Evolutionary conservation across 2,797 vertebrate species (phyloP).

Genomic region (Scolopax bukidnonensis): DNA sequence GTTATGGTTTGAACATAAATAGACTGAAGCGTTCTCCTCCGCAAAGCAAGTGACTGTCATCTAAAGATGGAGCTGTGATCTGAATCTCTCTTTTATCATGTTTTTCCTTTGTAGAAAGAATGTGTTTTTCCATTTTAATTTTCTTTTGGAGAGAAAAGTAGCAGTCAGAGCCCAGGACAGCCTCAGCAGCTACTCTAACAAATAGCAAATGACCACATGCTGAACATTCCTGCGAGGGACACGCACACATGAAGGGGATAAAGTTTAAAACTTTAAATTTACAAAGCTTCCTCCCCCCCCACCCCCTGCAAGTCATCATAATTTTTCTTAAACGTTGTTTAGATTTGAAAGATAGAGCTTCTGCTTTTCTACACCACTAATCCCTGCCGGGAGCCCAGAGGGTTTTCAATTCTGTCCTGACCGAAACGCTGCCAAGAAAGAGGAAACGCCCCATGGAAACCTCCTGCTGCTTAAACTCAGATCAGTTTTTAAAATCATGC

Average conservation of each 20-base stretch:
- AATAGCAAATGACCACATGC: not conserved
- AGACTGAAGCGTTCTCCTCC: not conserved
- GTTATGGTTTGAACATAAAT: constrained; percentile 36
- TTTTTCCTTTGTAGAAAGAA: constrained; percentile 1
- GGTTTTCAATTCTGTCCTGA: not conserved
- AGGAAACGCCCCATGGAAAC: constrained; percentile 1
- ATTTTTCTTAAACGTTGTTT: not conserved
- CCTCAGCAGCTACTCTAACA: not conserved
- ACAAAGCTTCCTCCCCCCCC: not conserved
- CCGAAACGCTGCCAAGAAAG: not conserved
- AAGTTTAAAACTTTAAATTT: not conserved
- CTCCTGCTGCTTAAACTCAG: not conserved
- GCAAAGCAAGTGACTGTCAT: not conserved
- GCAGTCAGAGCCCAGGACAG: not conserved
- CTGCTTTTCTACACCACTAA: constrained; percentile 44
- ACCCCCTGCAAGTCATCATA: fast-evolving
- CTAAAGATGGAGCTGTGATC: constrained; percentile 12
- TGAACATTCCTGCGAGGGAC: not conserved
- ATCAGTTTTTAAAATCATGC: not conserved
- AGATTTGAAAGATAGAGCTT: constrained; percentile 30
- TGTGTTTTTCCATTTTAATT: constrained; percentile 21
- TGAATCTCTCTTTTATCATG: not conserved
- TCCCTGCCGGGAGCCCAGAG: not conserved
- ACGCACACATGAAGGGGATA: fast-evolving
- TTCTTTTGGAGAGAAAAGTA: constrained; percentile 1